Evolutionary conservation across 2,888 invertebrate species (phyloP), one percentile per base, ranked within the genome.

Genomic region (Leucophora obtusa): DNA sequence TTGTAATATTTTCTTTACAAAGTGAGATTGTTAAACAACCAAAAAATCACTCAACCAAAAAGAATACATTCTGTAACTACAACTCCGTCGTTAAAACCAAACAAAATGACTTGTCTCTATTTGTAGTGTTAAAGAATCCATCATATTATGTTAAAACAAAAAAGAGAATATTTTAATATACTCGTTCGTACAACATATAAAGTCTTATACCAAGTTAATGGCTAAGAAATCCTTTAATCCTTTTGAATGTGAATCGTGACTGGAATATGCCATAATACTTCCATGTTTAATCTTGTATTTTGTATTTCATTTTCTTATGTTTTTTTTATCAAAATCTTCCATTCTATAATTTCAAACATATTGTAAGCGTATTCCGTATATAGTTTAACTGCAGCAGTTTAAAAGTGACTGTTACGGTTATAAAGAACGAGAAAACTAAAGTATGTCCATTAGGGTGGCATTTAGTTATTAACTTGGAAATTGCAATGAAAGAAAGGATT

Each of bases 181-280:
- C 54, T 62, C 54, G 35, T 53, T 71, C 51, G 43, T 53, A 14
- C 43, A 50, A 47, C 35, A 60, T 54, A 66, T 71, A 60, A 72
- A 53, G 70, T 59, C 63, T 75, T 72, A 59, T 75, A 58, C 51
- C 63, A 82, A 82, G 75, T 79, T 79, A 83, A 82, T 81, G 82
- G 78, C 78, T 72, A 79, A 62, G 76, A 76, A 83, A 83, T 81
- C 75, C 76, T 81, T 78, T 83, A 81, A 83, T 79, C 79, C 82
- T 72, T 79, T 81, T 82, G 83, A 82, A 83, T 82, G 80, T 81
- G 79, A 82, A 82, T 71, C 83, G 83, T 83, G 83, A 83, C 83
- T 76, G 68, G 82, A 83, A 83, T 82, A 56, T 76, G 24, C 33
- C 51, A 72, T 54, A 24, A 62, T 24, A 35, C 24, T 54, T 56